phyloP scores from a whole-genome alignment of 1,140 invertebrate species.

The Varroa destructor region DNA sequence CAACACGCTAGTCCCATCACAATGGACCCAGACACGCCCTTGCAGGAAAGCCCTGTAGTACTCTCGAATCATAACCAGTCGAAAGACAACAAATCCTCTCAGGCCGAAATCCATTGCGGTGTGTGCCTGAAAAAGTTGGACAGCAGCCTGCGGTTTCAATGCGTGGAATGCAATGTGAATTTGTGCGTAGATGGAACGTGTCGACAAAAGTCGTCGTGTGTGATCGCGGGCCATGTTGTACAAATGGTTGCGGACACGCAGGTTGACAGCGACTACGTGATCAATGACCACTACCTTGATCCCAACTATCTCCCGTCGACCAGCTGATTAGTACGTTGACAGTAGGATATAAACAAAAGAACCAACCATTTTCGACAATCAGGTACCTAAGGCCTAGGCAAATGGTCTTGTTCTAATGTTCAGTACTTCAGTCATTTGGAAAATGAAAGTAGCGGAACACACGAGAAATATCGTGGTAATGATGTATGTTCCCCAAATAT shows the following conservation, averaged over 20 bases:
- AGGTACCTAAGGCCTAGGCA: too few species aligned
- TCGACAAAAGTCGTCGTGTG: neutral
- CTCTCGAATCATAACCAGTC: too few species aligned
- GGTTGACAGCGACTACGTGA: slow-evolving; percentile 14
- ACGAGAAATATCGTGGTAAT: too few species aligned
- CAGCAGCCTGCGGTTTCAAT: neutral
- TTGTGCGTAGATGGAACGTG: neutral
- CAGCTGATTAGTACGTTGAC: neutral
- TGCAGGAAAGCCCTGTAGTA: slow-evolving; percentile 1
- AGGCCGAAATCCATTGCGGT: neutral
- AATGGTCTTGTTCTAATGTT: too few species aligned
- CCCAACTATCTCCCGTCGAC: slow-evolving; percentile 14
- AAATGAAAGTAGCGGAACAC: too few species aligned
- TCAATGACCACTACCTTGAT: slow-evolving; percentile 15
- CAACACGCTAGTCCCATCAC: neutral
- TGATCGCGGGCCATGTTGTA: neutral
- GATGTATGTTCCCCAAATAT: too few species aligned
- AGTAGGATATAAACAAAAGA: too few species aligned
- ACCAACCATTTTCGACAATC: too few species aligned
- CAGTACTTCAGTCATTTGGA: too few species aligned
- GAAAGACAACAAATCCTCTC: neutral
- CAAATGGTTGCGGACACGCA: neutral
- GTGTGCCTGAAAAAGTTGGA: neutral
- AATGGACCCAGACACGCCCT: neutral
- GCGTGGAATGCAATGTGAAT: neutral